phyloP scores from a whole-genome alignment of 2,113 vertebrate species.

The Numida meleagris region DNA sequence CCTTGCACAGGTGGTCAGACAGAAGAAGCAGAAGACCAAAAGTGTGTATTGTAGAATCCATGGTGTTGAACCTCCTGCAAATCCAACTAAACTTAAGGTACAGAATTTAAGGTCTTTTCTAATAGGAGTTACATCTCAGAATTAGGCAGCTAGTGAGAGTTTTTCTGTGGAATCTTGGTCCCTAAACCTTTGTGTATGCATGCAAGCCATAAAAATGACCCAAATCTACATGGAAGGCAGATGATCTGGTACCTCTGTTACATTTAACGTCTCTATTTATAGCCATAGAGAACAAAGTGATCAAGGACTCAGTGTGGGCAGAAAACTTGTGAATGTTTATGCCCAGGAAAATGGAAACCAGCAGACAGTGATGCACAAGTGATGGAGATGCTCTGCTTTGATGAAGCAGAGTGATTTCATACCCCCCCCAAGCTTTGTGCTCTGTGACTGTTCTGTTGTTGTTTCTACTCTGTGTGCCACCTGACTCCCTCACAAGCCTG shows the following conservation, averaged over 20 bases:
- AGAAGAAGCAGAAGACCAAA: neutral
- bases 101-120: neutral
- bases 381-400: neutral
- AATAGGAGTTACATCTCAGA: neutral
- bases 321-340: neutral
- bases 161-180: neutral
- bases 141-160: neutral
- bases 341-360: neutral
- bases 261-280: neutral
- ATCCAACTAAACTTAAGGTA: neutral
- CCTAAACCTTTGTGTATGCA: fast-evolving
- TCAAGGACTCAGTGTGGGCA: neutral
- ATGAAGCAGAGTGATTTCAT: neutral
- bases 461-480: neutral
- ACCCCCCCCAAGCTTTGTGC: fast-evolving
- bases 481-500: neutral
- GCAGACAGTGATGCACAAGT: neutral
- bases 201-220: neutral
- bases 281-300: neutral
- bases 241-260: neutral
- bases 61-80: neutral
- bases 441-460: neutral
- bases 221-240: neutral
- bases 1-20: neutral
- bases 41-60: neutral